A percentile compares a stretch with the other conserved stretches of the same genome.
phyloP scores from a whole-genome alignment of 2,113 vertebrate species.

The Corydoras maculifer region DNA sequence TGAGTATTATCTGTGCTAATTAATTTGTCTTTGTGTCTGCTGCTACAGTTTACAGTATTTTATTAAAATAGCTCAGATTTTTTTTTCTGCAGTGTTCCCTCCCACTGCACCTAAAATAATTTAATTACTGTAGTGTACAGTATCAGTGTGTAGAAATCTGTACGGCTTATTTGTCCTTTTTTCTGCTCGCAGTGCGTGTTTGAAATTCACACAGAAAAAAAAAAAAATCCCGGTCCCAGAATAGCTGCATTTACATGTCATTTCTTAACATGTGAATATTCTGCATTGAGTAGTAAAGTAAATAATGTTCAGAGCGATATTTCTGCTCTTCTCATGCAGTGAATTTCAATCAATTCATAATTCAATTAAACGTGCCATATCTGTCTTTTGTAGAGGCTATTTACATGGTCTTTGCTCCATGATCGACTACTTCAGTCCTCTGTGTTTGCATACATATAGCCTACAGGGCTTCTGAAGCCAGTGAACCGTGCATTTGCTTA shows the following conservation, averaged over 20 bases:
- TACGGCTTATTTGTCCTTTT: too few species aligned
- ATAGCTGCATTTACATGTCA: too few species aligned
- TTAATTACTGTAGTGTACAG: too few species aligned
- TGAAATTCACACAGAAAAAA: too few species aligned
- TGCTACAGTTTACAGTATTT: conserved; percentile 1
- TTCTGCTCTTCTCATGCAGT: conserved; percentile 31
- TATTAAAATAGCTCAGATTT: conserved; percentile 28
- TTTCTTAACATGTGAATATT: conserved; percentile 39
- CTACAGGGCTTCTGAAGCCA: conserved; percentile 45
- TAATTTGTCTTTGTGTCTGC: conserved; percentile 59
- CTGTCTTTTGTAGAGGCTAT: conserved; percentile 33
- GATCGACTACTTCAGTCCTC: conserved; percentile 24
- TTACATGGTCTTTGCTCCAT: conserved; percentile 32
- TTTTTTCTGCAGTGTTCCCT: neutral
- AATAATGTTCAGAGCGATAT: conserved; percentile 55
- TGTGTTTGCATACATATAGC: conserved; percentile 47
- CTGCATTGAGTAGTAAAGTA: conserved; percentile 51
- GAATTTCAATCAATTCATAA: conserved; percentile 32
- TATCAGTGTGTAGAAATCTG: too few species aligned
- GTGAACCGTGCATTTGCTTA: conserved; percentile 55
- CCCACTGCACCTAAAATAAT: too few species aligned
- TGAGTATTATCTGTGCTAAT: conserved; percentile 66
- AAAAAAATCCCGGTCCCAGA: too few species aligned
- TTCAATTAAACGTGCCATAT: conserved; percentile 38
- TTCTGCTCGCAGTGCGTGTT: too few species aligned